Evolutionary conservation across 2,797 vertebrate species (phyloP).

Genomic region (Acipenser ruthenus): DNA sequence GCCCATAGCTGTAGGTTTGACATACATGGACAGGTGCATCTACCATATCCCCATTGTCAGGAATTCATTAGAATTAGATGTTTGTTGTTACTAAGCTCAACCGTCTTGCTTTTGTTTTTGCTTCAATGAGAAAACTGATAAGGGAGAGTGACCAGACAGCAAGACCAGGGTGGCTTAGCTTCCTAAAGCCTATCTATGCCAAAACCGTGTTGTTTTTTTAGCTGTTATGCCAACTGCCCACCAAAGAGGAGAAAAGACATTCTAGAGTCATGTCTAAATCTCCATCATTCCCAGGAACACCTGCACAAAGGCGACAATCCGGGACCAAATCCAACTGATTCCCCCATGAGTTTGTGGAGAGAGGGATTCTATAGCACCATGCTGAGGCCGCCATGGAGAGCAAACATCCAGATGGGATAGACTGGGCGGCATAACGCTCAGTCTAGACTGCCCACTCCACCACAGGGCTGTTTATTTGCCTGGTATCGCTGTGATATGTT

Average conservation of each 20-base stretch:
- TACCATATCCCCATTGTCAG: too few species aligned
- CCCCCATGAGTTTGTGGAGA: slow-evolving; percentile 37
- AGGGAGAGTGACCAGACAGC: too few species aligned
- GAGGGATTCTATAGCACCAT: slow-evolving; percentile 10
- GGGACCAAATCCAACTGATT: slow-evolving; percentile 44
- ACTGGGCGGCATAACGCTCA: slow-evolving; percentile 18
- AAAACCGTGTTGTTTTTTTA: neutral
- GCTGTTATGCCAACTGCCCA: slow-evolving; percentile 54
- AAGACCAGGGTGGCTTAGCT: too few species aligned
- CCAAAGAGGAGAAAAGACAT: slow-evolving; percentile 16
- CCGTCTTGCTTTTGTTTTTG: too few species aligned
- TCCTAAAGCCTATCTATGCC: too few species aligned
- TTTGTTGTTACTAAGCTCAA: too few species aligned
- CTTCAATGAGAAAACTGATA: too few species aligned
- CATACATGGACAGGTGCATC: too few species aligned
- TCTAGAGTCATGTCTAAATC: slow-evolving; percentile 26
- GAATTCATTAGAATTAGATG: too few species aligned
- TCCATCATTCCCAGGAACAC: slow-evolving; percentile 46
- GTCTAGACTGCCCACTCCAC: neutral
- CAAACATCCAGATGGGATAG: slow-evolving; percentile 50
- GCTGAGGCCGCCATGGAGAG: slow-evolving; percentile 43
- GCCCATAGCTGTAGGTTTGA: too few species aligned
- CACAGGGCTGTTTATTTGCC: neutral
- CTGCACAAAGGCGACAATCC: slow-evolving; percentile 48
- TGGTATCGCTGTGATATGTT: neutral